Base-by-base conservation (phyloP, 1,140 invertebrate genomes). In the Hycleus phaleratus region DNA sequence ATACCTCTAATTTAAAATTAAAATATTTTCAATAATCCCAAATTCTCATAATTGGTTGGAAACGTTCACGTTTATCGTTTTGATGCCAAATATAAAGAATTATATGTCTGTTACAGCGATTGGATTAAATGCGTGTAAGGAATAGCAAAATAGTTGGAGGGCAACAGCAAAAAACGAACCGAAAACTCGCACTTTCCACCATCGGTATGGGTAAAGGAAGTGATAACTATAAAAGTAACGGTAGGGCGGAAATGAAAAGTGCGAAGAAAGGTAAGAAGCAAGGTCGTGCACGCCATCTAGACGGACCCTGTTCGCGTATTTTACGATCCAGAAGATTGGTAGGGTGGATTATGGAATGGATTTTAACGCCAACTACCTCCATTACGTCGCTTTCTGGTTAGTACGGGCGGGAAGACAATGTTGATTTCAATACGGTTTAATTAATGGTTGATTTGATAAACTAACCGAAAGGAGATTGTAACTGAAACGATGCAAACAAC, bases 221-320 rank as follows among this genome's bases (percentile, higher is more conserved):
- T 66, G 64, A 71, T 71, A 69, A 70, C 66, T 70, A 71, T 71
- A 71, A 71, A 70, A 70, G 67, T 67, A 71, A 71, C 67, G 66
- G 60, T 50, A 53, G 58, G 54, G 61, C 52, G 67, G 70, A 71
- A 70, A 70, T 70, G 68, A 70, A 70, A 69, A 70, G 70, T 69
- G 67, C 68, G 65, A 68, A 63, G 68, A 69, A 68, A 71, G 67
- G 68, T 68, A 59, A 62, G 66, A 67, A 67, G 63, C 65, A 67
- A 68, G 68, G 65, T 70, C 64, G 67, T 46, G 61, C 54, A 59
- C 67, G 66, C 64, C 66, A 71, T 69, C 64, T 68, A 70, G 65
- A 67, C 66, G 58, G 60, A 60, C 32, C 61, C 65, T 1, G 64
- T 69, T 70, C 59, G 59, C 67, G 62, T 65, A 68, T 62, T 70